Evolutionary conservation across 2,113 vertebrate species (phyloP).

Genomic region (Leptobrachium ailaonicum): DNA sequence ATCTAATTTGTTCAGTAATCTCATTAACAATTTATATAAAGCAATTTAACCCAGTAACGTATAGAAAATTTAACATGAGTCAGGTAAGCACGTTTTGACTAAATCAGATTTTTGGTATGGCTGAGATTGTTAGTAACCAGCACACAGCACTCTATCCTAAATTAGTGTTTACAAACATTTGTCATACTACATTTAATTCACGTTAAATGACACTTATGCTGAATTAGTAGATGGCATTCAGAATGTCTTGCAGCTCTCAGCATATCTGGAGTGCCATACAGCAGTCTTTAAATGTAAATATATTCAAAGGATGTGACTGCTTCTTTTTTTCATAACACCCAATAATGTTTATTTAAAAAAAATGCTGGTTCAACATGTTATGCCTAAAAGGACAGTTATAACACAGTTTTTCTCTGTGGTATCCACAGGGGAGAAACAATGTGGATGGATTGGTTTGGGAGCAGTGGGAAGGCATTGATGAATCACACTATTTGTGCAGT

Average conservation of each 20-base stretch:
- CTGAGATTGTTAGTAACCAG: too few relatives aligned
- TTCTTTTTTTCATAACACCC: slow-evolving; percentile 12
- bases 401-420: slow-evolving; percentile 21
- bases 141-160: slow-evolving; percentile 12
- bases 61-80: too few relatives aligned
- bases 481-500: slow-evolving; percentile 45
- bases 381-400: slow-evolving; percentile 26
- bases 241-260: slow-evolving; percentile 40
- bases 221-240: slow-evolving; percentile 31
- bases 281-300: slow-evolving; percentile 39
- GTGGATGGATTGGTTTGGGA: slow-evolving; percentile 30
- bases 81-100: too few relatives aligned
- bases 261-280: slow-evolving; percentile 34
- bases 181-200: slow-evolving; percentile 26
- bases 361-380: slow-evolving; percentile 46
- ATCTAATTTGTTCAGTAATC: too few relatives aligned
- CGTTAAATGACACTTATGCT: slow-evolving; percentile 38
- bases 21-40: too few relatives aligned
- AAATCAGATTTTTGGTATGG: too few relatives aligned
- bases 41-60: too few relatives aligned
- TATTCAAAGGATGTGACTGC: slow-evolving; percentile 29
- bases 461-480: slow-evolving; percentile 39
- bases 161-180: slow-evolving; percentile 29
- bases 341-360: slow-evolving; percentile 41
- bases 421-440: slow-evolving; percentile 11